Percentiles rank a stretch among this genome's conserved stretches.
Evolutionary conservation across 2,888 invertebrate genomes (phyloP).

Genomic region (Eurytoma californica): DNA sequence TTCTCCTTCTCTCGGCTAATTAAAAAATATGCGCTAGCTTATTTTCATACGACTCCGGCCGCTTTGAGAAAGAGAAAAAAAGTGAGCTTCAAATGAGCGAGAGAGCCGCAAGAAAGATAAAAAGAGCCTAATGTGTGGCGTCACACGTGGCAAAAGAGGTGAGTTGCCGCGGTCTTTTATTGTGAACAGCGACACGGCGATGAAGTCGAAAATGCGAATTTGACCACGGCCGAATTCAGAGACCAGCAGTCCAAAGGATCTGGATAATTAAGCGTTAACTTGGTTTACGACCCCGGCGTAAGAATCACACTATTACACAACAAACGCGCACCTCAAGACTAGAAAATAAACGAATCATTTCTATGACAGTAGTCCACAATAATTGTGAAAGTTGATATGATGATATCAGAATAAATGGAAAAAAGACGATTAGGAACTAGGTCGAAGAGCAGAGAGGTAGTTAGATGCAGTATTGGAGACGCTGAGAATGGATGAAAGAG

Average conservation of each 20-base stretch:
- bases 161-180: conserved; percentile 31
- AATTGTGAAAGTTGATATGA: too few species aligned
- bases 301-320: conserved; percentile 8
- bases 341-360: not conserved
- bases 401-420: too few species aligned
- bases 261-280: conserved; percentile 50
- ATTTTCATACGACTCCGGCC: conserved; percentile 44
- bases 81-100: conserved; percentile 11
- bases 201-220: conserved; percentile 31
- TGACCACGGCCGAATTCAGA: conserved; percentile 51
- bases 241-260: conserved; percentile 36
- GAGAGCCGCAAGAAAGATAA: conserved; percentile 1
- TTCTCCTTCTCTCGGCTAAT: conserved; percentile 47
- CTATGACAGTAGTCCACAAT: not conserved
- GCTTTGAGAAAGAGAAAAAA: conserved; percentile 2
- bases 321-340: not conserved
- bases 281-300: not conserved
- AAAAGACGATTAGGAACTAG: too few species aligned
- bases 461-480: too few species aligned
- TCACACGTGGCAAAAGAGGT: conserved; percentile 11
- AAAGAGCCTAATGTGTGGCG: conserved; percentile 18
- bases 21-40: conserved; percentile 54
- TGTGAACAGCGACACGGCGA: not conserved
- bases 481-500: too few species aligned
- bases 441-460: too few species aligned